Evolutionary conservation across 37 sponge, comb jelly and placozoan genomes (phyloP), one percentile per base, ranked within the genome.

Genomic region (Halichondria panicea): DNA sequence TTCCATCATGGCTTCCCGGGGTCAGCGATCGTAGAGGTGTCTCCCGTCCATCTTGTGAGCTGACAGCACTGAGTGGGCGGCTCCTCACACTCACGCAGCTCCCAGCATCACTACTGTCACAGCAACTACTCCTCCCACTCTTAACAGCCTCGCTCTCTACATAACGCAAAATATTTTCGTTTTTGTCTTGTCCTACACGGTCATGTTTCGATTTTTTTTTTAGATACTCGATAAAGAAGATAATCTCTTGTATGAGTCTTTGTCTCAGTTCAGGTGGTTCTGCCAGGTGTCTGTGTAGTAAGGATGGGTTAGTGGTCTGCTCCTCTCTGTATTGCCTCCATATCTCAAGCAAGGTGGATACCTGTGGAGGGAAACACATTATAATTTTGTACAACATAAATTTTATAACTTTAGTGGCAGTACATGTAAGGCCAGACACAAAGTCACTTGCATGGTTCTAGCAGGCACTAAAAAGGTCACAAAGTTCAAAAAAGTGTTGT

Each of bases 181-280:
- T 25, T 15, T 34, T 66, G 24, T 13, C 67, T 22, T 3, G n/a
- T n/a, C 15, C 64, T 42, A 25, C 22, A 8, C 4, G 37, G 12
- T 25, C 12, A 44, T 37, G 19, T 68, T 37, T 48, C 3, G 33
- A n/a, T 46, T 41, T 75, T 36, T 50, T 45, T 35, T 72, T 39
- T 5, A 90, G 58, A 42, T 84, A 55, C 15, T 63, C 70, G 8
- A 84, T 50, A 38, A 90, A 81, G 73, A 90, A 90, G 13, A 40
- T 37, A 0, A 90, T 90, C 54, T 90, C 91, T 34, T 84, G 75
- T 2, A 84, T 36, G 1, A 90, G 70, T 37, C 81, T 73, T 43
- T 90, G 86, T 36, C 91, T 79, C 35, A 84, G 73, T 19, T 8
- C 39, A 0, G 91, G 91, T 25, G 86, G 86, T 42, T 90, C 91